Evolutionary conservation across 1,140 invertebrate genomes (phyloP), one percentile per base, ranked within the genome.

Genomic region (Microplitis demolitor): DNA sequence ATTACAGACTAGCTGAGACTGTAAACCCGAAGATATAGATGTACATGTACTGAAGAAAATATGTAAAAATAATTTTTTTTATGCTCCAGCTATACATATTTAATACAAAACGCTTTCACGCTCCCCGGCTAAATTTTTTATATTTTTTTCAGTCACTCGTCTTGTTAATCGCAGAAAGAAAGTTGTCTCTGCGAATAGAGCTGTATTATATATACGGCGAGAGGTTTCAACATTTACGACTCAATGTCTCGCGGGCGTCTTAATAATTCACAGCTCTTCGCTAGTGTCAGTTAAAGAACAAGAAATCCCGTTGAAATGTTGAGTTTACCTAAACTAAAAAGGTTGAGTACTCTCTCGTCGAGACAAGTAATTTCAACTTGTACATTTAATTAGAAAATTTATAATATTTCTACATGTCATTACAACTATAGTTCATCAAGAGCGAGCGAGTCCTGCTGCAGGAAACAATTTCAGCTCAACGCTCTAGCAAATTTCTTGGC

Each of bases 161-260:
- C 24, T 24, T 24, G 24, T 24, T 24, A 24, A 24, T 24, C 24
- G 24, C 24, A 24, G 24, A 24, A 24, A 24, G 24, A 24, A 24
- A 24, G 24, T 24, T 24, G 24, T 24, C 24, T 24, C 24, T 24
- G 24, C 24, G 24, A 24, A 2, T 24, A 45, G 8, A 45, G 39
- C 39, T 56, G 31, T 24, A 24, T 24, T 24, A 24, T 24, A 24
- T 24, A 24, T 24, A 24, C 24, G 24, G 24, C 24, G 24, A 61
- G 8, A 13, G 6, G 14, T 53, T 33, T 14, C 37, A 31, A 51
- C 64, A 62, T 56, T 62, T 72, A 58, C 63, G 58, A 35, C 50
- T 8, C 5, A 51, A 66, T 64, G 73, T 77, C 78, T 78, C 73
- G 66, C 66, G 77, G 76, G 78, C 71, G 75, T 74, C 78, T 79